Evolutionary conservation across 2,797 vertebrate species (phyloP), one percentile per base, ranked within the genome.

Genomic region (Vultur gryphus): DNA sequence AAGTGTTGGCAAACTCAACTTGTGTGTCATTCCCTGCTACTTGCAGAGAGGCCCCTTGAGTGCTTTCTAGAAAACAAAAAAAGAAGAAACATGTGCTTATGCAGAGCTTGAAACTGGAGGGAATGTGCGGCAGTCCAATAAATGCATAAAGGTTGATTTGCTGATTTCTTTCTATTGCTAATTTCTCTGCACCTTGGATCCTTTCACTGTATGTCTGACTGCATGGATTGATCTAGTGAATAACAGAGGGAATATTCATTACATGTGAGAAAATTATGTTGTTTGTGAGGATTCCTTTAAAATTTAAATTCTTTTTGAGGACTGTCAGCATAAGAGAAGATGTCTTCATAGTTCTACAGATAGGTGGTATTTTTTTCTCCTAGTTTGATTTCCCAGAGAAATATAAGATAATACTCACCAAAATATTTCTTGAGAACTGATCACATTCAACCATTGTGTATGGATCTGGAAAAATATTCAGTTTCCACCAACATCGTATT

Each of bases 171-270:
- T 93, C 65, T 62, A 2, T 90, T 73, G 66, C 44, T 89, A 90
- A 85, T 96, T 95, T 95, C 73, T 87, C 39, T 87, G 43, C 46
- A 73, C 69, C 59, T 88, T 89, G 82, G 41, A 87, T 90, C 51
- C 64, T 91, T 86, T 90, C 43, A 66, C 81, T 91, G 39, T 62
- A 72, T 86, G 70, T 93, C 61, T 96, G 88, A 95, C 89, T 95
- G 94, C 76, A 79, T 92, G 86, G 62, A 76, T 79, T 84, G 77
- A 93, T 77, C 86, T 80, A 71, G 59, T 87, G 70, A 91, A 93
- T 95, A 80, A 73, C 24, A 93, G 82, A 93, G 15, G 19, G 66
- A 95, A 93, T 95, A 96, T 94, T 95, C 59, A 89, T 95, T 84
- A 87, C 35, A 61, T 24, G 41, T 49, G 65, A 93, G 86, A 90